Percentiles rank a stretch among this genome's conserved stretches.
Conservation (phyloP, 2,113 vertebrate species). For the Sebastes schlegelii region DNA sequence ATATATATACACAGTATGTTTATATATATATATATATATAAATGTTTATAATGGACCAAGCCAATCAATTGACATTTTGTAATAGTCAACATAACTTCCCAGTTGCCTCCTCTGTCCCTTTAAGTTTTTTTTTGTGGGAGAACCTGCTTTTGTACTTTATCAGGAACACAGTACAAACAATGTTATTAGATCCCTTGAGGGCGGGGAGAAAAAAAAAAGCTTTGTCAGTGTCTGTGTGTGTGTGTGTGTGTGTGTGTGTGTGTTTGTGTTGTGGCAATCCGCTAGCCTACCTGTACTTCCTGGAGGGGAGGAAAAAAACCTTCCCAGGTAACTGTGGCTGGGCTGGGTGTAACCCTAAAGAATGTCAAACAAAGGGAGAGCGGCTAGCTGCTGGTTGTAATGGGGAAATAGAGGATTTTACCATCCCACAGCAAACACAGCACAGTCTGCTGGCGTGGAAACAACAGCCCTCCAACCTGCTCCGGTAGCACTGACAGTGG, state of each 20-base stretch:
- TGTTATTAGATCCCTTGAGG: slow-evolving; percentile 55
- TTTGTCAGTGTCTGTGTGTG: neutral
- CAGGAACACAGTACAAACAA: slow-evolving; percentile 57
- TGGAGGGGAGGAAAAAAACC: slow-evolving; percentile 47
- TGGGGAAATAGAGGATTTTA: slow-evolving; percentile 44
- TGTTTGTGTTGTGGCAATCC: slow-evolving; percentile 22
- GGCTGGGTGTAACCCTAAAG: slow-evolving; percentile 87
- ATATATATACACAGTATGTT: no score
- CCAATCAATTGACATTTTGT: neutral
- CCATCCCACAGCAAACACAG: slow-evolving; percentile 54
- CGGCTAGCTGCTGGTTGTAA: slow-evolving; percentile 33
- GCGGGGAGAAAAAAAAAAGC: slow-evolving; percentile 5
- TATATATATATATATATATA: no score
- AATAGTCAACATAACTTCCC: neutral
- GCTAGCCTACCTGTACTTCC: slow-evolving; percentile 39
- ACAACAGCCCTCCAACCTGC: slow-evolving; percentile 23
- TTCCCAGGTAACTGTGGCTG: slow-evolving; percentile 71
- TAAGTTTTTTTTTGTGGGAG: slow-evolving; percentile 23
- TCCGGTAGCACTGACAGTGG: slow-evolving; percentile 4
- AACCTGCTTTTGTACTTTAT: slow-evolving; percentile 52
- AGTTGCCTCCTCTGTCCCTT: neutral
- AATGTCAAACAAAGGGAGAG: slow-evolving; percentile 81
- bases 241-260: slow-evolving; percentile 19
- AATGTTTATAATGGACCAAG: neutral
- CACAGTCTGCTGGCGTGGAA: slow-evolving; percentile 20